Evolutionary conservation across 2,113 vertebrate species (phyloP).

Genomic region (Chauna torquata): DNA sequence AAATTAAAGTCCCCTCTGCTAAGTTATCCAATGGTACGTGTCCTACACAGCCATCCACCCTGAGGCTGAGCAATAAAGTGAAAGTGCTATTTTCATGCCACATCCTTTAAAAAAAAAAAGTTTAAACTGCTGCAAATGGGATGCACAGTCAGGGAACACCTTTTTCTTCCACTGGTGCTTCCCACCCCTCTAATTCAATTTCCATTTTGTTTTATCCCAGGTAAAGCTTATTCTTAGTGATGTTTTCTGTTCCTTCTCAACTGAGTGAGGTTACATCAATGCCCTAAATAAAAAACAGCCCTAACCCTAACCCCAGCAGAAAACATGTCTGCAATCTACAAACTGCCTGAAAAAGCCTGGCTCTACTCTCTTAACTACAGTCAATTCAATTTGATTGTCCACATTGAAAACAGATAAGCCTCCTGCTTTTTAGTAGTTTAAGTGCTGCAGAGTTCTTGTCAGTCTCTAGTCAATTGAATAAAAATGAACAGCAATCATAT

Average conservation of each 20-base stretch:
- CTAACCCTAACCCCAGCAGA: neutral
- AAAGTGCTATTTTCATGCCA: neutral
- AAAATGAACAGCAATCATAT: neutral
- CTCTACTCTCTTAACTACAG: neutral
- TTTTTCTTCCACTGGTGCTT: neutral
- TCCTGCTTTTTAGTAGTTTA: neutral
- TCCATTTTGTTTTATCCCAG: neutral
- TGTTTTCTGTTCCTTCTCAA: neutral
- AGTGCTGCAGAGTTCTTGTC: constrained; percentile 8
- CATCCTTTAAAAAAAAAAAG: neutral
- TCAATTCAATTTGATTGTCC: constrained; percentile 3
- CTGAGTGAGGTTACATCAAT: neutral
- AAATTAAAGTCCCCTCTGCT: neutral
- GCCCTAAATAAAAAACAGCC: neutral
- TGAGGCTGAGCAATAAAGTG: neutral
- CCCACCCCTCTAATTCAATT: neutral
- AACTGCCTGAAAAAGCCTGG: neutral
- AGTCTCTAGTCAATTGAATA: neutral
- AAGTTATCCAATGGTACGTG: neutral
- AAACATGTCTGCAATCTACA: neutral
- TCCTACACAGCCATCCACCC: neutral
- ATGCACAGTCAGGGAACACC: neutral
- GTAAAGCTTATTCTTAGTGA: neutral
- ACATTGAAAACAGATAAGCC: neutral
- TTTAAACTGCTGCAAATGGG: neutral